A percentile compares a stretch with the other conserved stretches of the same genome.
phyloP scores from a whole-genome alignment of 2,113 vertebrate species.

The Dolichallabes microphthalmus region DNA sequence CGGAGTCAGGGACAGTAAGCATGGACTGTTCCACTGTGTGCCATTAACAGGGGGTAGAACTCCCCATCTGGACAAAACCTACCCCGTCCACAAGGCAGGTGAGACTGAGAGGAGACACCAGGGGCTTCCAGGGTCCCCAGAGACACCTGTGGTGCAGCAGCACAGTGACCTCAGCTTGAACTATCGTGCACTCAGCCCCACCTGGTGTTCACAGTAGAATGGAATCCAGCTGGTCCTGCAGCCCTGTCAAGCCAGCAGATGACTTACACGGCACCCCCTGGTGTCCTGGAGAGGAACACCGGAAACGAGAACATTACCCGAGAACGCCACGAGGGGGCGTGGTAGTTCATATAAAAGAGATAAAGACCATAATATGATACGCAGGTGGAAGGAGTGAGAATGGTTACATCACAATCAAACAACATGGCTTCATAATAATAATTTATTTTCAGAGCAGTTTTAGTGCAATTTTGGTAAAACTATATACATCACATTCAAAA shows the following conservation, averaged over 20 bases:
- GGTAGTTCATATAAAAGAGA: not conserved
- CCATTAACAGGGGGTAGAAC: not conserved
- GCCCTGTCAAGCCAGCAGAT: not conserved
- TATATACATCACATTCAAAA: constrained; percentile 42
- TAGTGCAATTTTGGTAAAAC: constrained; percentile 46
- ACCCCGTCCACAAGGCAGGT: not conserved
- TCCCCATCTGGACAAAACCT: not conserved
- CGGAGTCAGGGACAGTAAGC: not conserved
- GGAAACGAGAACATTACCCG: not conserved
- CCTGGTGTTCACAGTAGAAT: not conserved
- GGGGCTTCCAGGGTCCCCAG: not conserved
- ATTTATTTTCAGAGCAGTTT: constrained; percentile 34
- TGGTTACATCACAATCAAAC: not conserved
- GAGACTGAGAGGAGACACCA: not conserved
- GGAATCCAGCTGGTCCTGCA: not conserved
- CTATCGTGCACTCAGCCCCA: not conserved
- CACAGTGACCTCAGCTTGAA: not conserved
- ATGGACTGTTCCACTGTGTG: not conserved
- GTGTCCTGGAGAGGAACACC: not conserved
- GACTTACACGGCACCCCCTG: not conserved
- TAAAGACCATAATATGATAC: not conserved
- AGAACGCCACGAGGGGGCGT: not conserved
- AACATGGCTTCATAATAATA: not conserved
- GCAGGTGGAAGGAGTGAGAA: not conserved
- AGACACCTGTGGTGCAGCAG: not conserved